Percentiles rank a stretch among this genome's conserved stretches.
Evolutionary conservation across 2,888 invertebrate genomes (phyloP).

Genomic region (Amblyjoppa fuscipennis): DNA sequence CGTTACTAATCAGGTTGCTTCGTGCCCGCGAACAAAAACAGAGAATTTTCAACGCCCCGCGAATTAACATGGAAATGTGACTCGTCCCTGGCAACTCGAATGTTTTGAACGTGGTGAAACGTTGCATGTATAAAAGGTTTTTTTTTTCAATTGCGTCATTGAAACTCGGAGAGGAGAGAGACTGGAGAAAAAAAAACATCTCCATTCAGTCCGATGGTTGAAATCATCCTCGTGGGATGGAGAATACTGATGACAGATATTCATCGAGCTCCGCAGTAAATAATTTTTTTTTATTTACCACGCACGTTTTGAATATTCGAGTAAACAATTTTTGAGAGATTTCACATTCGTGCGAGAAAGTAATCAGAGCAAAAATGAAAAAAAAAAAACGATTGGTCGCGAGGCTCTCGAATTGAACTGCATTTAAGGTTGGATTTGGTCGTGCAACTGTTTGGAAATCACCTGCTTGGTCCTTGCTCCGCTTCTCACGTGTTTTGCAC

Average conservation of each 20-base stretch:
- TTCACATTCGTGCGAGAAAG: conserved; percentile 29
- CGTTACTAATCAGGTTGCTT: conserved; percentile 24
- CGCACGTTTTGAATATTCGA: conserved; percentile 41
- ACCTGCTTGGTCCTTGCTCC: too few relatives aligned
- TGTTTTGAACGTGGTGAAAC: neutral
- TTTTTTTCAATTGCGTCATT: neutral
- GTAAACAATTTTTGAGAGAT: conserved; percentile 48
- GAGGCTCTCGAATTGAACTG: too few relatives aligned
- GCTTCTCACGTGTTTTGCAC: too few relatives aligned
- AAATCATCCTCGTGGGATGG: neutral
- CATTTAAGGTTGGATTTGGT: too few relatives aligned
- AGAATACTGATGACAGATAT: neutral
- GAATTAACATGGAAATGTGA: neutral
- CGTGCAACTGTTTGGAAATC: too few relatives aligned
- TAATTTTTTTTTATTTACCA: neutral
- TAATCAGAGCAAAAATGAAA: neutral
- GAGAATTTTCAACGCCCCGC: neutral
- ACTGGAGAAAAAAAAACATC: neutral
- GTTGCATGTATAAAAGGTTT: neutral
- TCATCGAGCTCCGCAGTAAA: too few relatives aligned
- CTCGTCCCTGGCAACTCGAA: neutral
- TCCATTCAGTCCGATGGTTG: neutral
- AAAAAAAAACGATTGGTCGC: neutral
- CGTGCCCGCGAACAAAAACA: neutral
- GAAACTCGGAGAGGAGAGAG: neutral